Conservation (phyloP, 2,797 vertebrate species). For the Helarctos malayanus region DNA sequence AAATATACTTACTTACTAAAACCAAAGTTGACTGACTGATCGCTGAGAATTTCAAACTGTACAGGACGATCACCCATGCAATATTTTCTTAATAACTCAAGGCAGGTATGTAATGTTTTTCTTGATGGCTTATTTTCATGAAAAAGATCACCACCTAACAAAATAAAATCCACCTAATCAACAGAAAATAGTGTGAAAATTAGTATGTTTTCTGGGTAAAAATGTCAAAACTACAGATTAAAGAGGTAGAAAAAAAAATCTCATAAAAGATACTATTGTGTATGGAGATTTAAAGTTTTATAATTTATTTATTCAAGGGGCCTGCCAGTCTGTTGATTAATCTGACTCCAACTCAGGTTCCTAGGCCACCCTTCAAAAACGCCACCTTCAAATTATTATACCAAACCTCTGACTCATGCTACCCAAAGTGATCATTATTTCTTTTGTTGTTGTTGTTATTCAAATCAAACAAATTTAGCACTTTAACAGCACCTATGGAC, state of each 20-base stretch:
- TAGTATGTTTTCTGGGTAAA: slow-evolving; percentile 55
- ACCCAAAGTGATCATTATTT: background rate
- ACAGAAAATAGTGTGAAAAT: slow-evolving; percentile 86
- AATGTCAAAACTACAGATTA: slow-evolving; percentile 3
- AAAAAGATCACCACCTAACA: slow-evolving; percentile 98
- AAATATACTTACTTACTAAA: slow-evolving; percentile 94
- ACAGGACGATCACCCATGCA: slow-evolving; percentile 98
- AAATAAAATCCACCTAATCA: slow-evolving; percentile 96
- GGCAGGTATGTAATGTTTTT: slow-evolving; percentile 93
- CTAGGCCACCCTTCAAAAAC: background rate
- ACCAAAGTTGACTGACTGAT: slow-evolving; percentile 97
- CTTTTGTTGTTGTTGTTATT: background rate
- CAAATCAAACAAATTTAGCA: slow-evolving; percentile 40
- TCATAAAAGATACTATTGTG: background rate
- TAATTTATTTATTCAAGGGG: slow-evolving; percentile 15
- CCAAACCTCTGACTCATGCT: background rate
- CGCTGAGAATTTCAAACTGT: slow-evolving; percentile 96
- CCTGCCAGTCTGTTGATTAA: background rate
- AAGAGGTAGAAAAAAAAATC: background rate
- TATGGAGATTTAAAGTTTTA: slow-evolving; percentile 31
- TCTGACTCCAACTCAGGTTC: background rate
- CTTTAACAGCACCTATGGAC: background rate
- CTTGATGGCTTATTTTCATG: slow-evolving; percentile 99
- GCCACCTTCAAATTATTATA: background rate
- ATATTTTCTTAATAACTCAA: slow-evolving; percentile 94